A percentile compares a stretch with the other conserved stretches of the same genome.
These are phyloP conservation scores for Percopsis omiscomaycus DNA, from an alignment of 2,797 vertebrate species.

Conservation along the genomic window DNA sequence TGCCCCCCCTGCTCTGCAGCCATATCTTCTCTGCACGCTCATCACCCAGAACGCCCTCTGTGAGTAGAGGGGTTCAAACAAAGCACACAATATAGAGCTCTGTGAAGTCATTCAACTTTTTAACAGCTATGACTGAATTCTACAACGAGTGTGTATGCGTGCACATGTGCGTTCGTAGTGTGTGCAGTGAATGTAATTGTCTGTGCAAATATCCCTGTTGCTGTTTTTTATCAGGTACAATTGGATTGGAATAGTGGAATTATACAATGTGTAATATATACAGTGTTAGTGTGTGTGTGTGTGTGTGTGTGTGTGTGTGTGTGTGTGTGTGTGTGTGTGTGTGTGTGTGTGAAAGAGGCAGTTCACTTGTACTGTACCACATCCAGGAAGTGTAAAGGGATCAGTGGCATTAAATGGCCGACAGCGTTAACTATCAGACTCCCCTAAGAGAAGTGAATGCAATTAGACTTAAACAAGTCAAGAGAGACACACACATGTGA, in stretches of 20 bases:
- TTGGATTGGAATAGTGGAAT: neutral
- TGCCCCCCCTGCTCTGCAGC: conserved; percentile 14
- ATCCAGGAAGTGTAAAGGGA: conserved; percentile 66
- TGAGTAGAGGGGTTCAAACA: conserved; percentile 20
- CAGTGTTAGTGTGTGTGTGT: conserved; percentile 1
- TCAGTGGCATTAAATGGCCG: conserved; percentile 57
- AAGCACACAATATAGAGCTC: conserved; percentile 40
- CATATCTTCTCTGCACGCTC: conserved; percentile 37
- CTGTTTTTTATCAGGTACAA: conserved; percentile 2
- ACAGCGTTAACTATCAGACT: conserved; percentile 60
- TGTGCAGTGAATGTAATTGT: no score
- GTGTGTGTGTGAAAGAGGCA: conserved; percentile 12
- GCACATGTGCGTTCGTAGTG: no score
- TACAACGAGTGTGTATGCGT: no score
- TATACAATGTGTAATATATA: neutral
- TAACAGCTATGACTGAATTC: no score
- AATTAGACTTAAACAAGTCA: conserved; percentile 51
- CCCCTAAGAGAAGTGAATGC: conserved; percentile 48
- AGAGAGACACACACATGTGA: conserved; percentile 13
- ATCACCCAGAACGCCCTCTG: conserved; percentile 37
- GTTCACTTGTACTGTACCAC: conserved; percentile 52
- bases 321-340: conserved; percentile 17
- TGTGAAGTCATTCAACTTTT: neutral
- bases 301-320: conserved; percentile 10
- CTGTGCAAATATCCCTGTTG: neutral